Percentiles rank a stretch among this genome's conserved stretches.
phyloP scores from a whole-genome alignment of 2,797 vertebrate genomes.

The Channallabes apus region DNA sequence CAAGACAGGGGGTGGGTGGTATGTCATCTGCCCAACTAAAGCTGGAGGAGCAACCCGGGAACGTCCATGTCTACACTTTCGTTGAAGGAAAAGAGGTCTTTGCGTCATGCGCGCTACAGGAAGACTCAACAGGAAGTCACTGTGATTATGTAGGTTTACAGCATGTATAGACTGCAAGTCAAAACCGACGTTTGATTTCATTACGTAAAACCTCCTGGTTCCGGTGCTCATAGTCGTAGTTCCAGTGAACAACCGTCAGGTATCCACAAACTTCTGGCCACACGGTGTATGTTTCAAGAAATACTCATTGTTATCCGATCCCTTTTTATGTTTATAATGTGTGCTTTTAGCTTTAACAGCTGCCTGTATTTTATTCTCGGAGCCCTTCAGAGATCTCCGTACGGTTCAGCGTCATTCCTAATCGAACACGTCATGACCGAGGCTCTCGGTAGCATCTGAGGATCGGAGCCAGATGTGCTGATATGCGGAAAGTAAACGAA shows the following conservation, averaged over 20 bases:
- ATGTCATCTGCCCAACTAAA: neutral
- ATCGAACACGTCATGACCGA: neutral
- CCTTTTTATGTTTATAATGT: neutral
- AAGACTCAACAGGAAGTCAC: constrained; percentile 44
- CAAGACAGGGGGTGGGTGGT: too few species aligned
- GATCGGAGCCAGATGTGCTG: constrained; percentile 18
- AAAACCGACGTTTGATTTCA: neutral
- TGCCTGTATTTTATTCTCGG: neutral
- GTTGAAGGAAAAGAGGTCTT: neutral
- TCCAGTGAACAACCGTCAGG: neutral
- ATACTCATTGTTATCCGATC: neutral
- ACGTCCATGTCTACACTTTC: neutral
- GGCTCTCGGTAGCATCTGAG: neutral
- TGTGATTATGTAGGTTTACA: neutral
- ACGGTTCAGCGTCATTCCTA: neutral
- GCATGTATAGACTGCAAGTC: neutral
- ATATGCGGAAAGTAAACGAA: constrained; percentile 1
- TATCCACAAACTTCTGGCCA: neutral
- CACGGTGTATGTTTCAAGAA: neutral
- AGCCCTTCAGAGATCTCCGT: neutral
- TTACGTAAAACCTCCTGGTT: neutral
- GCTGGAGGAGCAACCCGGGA: neutral
- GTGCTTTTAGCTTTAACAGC: neutral
- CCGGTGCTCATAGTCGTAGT: neutral
- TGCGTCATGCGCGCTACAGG: neutral